Evolutionary conservation across 2,797 vertebrate species (phyloP).

Genomic region (Lophotriccus pileatus): DNA sequence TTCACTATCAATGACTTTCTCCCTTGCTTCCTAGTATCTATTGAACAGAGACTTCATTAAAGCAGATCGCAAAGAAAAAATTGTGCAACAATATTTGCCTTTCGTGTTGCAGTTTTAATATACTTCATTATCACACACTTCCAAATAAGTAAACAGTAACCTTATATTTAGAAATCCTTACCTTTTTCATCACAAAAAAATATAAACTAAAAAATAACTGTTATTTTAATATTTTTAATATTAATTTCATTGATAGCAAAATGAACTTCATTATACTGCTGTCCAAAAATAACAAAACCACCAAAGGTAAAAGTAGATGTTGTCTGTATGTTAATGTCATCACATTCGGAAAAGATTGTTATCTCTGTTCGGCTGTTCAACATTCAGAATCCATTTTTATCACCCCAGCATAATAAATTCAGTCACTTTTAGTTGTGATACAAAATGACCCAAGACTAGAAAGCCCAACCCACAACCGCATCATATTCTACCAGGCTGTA

Average conservation of each 20-base stretch:
- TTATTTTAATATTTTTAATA: neutral
- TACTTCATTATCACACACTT: neutral
- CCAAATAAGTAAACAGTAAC: neutral
- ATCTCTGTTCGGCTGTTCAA: neutral
- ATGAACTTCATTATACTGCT: neutral
- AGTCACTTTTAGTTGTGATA: neutral
- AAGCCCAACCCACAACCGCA: neutral
- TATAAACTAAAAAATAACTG: neutral
- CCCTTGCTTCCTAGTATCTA: neutral
- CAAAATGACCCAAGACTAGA: neutral
- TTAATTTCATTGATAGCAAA: neutral
- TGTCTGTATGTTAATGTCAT: neutral
- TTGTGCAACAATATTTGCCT: neutral
- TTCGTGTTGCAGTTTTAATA: constrained; percentile 2
- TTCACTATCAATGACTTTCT: neutral
- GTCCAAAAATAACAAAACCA: neutral
- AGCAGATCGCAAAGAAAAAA: neutral
- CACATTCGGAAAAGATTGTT: neutral
- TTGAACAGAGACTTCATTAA: neutral
- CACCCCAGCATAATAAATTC: neutral
- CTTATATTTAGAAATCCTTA: neutral
- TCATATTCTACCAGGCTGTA: neutral
- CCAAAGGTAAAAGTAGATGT: neutral
- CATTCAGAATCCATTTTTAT: neutral
- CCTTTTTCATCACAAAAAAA: neutral